Evolutionary conservation across 1,140 invertebrate species (phyloP).

Genomic region (Neodiprion pinetum): DNA sequence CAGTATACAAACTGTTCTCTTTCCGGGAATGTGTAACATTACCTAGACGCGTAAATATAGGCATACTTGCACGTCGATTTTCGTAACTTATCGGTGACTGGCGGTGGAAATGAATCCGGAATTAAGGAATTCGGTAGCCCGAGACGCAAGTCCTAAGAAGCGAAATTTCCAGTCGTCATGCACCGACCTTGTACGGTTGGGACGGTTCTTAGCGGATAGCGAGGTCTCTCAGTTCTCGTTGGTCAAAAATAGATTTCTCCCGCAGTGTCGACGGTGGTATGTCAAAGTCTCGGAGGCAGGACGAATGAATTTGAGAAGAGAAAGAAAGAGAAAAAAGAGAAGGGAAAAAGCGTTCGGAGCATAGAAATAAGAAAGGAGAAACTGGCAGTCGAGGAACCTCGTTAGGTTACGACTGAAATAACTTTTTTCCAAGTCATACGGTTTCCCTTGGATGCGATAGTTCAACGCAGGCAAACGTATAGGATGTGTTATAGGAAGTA

Average conservation of each 20-base stretch:
- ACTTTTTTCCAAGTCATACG: background rate
- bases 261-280: background rate
- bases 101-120: no score
- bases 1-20: no score
- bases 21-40: no score
- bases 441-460: background rate
- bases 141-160: no score
- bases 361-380: background rate
- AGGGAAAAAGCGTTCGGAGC: background rate
- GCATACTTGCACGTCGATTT: no score
- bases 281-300: background rate
- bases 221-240: background rate
- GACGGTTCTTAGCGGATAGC: background rate
- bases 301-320: background rate
- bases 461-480: background rate
- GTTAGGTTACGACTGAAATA: background rate
- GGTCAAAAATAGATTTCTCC: conserved; percentile 3
- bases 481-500: background rate
- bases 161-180: background rate
- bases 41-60: no score
- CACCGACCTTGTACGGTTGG: background rate
- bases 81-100: no score
- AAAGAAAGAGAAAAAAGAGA: background rate
- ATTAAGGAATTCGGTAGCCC: no score
- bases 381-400: background rate